Evolutionary conservation across 2,888 invertebrate species (phyloP).

Genomic region (Cantharis nigra): DNA sequence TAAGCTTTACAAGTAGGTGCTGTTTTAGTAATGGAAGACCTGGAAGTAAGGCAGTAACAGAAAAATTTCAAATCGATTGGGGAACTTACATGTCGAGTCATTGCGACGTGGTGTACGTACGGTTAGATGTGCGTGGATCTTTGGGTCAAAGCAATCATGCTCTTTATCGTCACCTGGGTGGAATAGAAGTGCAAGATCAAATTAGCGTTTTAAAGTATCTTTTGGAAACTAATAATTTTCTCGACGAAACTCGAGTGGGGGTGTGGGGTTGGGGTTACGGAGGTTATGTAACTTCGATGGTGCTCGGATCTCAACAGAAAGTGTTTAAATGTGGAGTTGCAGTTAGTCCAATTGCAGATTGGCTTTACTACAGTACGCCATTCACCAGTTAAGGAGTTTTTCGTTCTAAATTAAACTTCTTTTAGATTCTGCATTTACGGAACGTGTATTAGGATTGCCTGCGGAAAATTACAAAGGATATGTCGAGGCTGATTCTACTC

Average conservation of each 20-base stretch:
- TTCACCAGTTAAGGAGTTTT: not conserved
- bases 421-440: slow-evolving; percentile 93
- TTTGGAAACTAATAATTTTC: slow-evolving; percentile 78
- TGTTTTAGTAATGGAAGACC: slow-evolving; percentile 83
- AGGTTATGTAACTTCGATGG: slow-evolving; percentile 92
- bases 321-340: slow-evolving; percentile 92
- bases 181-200: slow-evolving; percentile 73
- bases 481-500: slow-evolving; percentile 90
- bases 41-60: slow-evolving; percentile 87
- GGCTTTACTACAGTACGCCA: slow-evolving; percentile 89
- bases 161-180: slow-evolving; percentile 82
- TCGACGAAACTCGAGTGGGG: slow-evolving; percentile 86
- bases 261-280: slow-evolving; percentile 98
- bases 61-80: slow-evolving; percentile 87
- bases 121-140: slow-evolving; percentile 89
- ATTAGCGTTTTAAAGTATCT: slow-evolving; percentile 84
- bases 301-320: slow-evolving; percentile 80
- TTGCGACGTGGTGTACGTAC: slow-evolving; percentile 87
- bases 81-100: slow-evolving; percentile 91
- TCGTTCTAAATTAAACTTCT: not conserved
- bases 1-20: not conserved
- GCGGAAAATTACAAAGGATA: slow-evolving; percentile 88
- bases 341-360: slow-evolving; percentile 94
- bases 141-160: slow-evolving; percentile 78
- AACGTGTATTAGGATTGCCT: slow-evolving; percentile 87